Evolutionary conservation across 2,113 vertebrate genomes (phyloP).

Genomic region (Rhinichthys klamathensis): DNA sequence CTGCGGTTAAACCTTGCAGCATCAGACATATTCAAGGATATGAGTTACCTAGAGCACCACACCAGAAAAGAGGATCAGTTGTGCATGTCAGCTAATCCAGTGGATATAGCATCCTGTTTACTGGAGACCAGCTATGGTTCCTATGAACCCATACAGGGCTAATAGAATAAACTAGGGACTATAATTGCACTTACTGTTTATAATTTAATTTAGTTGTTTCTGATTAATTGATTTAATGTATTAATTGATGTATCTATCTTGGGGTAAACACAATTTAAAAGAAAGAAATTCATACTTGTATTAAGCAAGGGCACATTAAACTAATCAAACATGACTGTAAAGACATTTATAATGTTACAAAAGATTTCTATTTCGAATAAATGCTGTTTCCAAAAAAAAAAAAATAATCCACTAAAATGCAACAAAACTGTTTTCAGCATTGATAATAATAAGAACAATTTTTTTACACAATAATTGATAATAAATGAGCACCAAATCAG

Average conservation of each 20-base stretch:
- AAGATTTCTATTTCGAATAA: background rate
- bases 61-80: conserved; percentile 42
- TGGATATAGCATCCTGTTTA: conserved; percentile 10
- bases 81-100: conserved; percentile 46
- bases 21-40: conserved; percentile 38
- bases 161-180: background rate
- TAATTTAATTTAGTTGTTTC: background rate
- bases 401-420: background rate
- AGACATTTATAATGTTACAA: background rate
- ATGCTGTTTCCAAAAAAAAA: background rate
- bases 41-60: conserved; percentile 28
- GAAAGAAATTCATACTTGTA: too few relatives aligned
- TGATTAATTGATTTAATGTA: background rate
- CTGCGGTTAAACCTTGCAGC: conserved; percentile 42
- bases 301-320: too few relatives aligned
- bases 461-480: background rate
- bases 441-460: background rate
- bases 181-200: background rate
- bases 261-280: too few relatives aligned
- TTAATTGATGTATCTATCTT: too few relatives aligned
- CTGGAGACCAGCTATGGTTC: conserved; percentile 16
- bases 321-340: background rate
- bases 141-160: background rate
- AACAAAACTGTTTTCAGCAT: background rate
- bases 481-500: too few relatives aligned